Evolutionary conservation across 2,888 invertebrate genomes (phyloP).

Genomic region (Gandaritis pyraliata): DNA sequence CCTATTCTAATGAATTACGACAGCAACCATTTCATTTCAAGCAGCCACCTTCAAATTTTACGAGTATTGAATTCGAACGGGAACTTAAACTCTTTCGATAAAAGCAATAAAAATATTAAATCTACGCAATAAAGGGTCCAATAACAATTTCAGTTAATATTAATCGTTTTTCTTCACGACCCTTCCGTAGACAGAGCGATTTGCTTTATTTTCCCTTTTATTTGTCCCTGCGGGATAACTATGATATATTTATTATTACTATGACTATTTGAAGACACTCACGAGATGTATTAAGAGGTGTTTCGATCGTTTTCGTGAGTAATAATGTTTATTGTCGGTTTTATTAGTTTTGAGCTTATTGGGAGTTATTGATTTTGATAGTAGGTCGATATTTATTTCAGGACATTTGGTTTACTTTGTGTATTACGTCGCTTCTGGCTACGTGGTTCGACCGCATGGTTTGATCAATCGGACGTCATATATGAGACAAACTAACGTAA

Average conservation of each 20-base stretch:
- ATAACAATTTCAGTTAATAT: conserved; percentile 84
- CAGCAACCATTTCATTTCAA: conserved; percentile 49
- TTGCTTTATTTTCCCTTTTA: conserved; percentile 82
- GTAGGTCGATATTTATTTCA: not conserved
- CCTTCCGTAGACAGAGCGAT: conserved; percentile 73
- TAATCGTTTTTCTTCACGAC: conserved; percentile 83
- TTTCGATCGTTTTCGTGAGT: conserved; percentile 56
- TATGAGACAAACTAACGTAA: not conserved
- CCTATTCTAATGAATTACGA: conserved; percentile 24
- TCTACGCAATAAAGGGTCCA: conserved; percentile 69
- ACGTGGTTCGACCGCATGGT: too few species aligned
- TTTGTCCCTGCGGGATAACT: conserved; percentile 76
- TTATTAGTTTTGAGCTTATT: conserved; percentile 45
- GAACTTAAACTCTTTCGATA: conserved; percentile 73
- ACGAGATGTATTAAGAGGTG: conserved; percentile 75
- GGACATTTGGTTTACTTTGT: too few species aligned
- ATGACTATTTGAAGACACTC: conserved; percentile 76
- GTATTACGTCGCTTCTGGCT: too few species aligned
- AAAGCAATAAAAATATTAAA: conserved; percentile 79
- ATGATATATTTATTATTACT: conserved; percentile 83
- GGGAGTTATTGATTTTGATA: conserved; percentile 32
- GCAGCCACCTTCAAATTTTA: conserved; percentile 52
- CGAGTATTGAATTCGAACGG: conserved; percentile 60
- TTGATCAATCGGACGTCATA: too few species aligned
- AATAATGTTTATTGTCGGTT: conserved; percentile 52